These are phyloP conservation scores for Bombus ignitus DNA, from an alignment of 1,140 invertebrate genomes.

Conservation along the genomic window DNA sequence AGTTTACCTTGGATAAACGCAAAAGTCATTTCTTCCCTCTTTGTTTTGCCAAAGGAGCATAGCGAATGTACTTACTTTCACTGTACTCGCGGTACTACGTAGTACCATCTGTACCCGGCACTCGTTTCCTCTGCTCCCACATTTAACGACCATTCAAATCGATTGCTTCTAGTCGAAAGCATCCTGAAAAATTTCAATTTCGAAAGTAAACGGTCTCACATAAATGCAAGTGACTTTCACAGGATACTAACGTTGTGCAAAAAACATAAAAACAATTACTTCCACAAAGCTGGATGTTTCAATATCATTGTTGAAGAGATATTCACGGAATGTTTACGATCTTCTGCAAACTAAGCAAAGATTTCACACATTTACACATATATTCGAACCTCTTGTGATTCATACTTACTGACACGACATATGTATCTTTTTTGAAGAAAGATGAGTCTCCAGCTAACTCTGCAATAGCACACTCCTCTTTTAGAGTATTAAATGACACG, in stretches of 20 bases:
- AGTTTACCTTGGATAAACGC: conserved; percentile 57
- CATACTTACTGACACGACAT: background rate
- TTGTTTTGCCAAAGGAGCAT: conserved; percentile 8
- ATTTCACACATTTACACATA: background rate
- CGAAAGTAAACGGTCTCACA: background rate
- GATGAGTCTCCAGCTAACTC: background rate
- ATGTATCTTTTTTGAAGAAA: background rate
- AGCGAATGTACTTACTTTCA: conserved; percentile 53
- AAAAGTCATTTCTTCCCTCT: conserved; percentile 43
- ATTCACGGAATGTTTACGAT: background rate
- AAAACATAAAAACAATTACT: background rate
- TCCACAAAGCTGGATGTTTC: background rate
- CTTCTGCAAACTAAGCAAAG: background rate
- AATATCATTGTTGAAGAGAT: background rate
- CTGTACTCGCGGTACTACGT: conserved; percentile 35
- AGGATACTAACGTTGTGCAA: background rate
- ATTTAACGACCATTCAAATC: conserved; percentile 23
- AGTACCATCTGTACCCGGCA: conserved; percentile 21
- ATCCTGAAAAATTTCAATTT: conserved; percentile 4
- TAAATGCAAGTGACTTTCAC: no score
- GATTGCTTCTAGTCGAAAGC: background rate
- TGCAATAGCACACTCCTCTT: background rate
- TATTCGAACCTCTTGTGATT: background rate
- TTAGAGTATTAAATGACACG: background rate
- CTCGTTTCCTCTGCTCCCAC: background rate